Evolutionary conservation across 2,888 invertebrate species (phyloP), one percentile per base, ranked within the genome.

Genomic region (Thecophora atra): DNA sequence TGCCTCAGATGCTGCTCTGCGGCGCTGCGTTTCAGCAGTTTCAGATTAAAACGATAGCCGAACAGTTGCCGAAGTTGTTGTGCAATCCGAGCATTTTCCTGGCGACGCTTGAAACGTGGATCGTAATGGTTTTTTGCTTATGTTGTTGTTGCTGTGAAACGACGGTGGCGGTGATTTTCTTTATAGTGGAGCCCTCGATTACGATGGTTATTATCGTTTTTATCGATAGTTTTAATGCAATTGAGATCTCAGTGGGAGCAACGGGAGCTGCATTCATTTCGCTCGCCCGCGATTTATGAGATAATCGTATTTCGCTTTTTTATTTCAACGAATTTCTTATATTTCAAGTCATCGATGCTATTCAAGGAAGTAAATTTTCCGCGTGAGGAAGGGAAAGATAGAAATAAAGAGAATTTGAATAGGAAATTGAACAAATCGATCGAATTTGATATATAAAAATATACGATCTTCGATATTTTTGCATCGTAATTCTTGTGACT

Each of bases 181-280:
- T 63, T 70, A 62, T 63, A 63, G 70, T 70, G 62, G 30, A 70
- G 70, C 62, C 70, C 70, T 70, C 51, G 70, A 70, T 70, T 70
- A 63, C 63, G 52, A 70, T 52, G 70, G 63, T 70, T 70, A 70
- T 70, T 70, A 63, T 63, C 63, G 42, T 70, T 70, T 68, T 70
- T 70, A 70, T 70, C 70, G 70, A 70, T 62, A 28, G 52, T 70
- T 63, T 70, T 51, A 68, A 62, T 70, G 70, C 70, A 70, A 70
- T 70, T 70, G 70, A 70, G 63, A 70, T 47, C 47, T 47, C 47
- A 11, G 13, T 47, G 47, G 3, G 1, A 47, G 47, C 47, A 47
- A 47, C 47, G 47, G 47, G 17, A n/a, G 47, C 47, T 15, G 47
- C 47, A 47, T 6, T n/a, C 11, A 47, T 47, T n/a, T n/a, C 47